Conservation (phyloP, 2,113 vertebrate species). For the Cranoglanis bouderius region DNA sequence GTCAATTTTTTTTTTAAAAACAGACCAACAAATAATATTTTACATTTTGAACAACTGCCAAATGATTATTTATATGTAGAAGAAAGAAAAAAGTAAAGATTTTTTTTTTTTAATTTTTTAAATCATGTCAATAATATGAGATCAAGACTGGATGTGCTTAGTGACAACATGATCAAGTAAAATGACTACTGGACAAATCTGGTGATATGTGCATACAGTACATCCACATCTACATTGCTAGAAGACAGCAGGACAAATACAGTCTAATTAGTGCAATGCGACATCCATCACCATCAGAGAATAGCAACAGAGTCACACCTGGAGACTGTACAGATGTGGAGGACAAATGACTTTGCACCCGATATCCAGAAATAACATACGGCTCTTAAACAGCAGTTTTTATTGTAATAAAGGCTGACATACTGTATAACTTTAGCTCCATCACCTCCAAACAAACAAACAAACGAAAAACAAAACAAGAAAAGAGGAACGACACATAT, state of each 20-base stretch:
- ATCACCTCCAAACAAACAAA: background rate
- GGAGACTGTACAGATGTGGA: slow-evolving; percentile 28
- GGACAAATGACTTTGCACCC: slow-evolving; percentile 1
- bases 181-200: slow-evolving; percentile 19
- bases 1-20: background rate
- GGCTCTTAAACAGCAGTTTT: background rate
- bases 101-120: background rate
- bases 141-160: background rate
- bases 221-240: slow-evolving; percentile 18
- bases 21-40: background rate
- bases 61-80: background rate
- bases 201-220: slow-evolving; percentile 25
- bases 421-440: background rate
- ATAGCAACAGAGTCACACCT: slow-evolving; percentile 10
- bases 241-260: slow-evolving; percentile 38
- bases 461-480: background rate
- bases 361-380: slow-evolving; percentile 33
- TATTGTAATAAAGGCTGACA: background rate
- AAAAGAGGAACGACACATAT: background rate
- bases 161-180: slow-evolving; percentile 29
- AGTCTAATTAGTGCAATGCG: slow-evolving; percentile 42
- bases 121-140: background rate
- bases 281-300: slow-evolving; percentile 48
- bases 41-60: background rate
- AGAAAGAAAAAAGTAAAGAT: background rate